Percentiles rank a stretch among this genome's conserved stretches.
These are phyloP conservation scores for Xiphophorus couchianus DNA, from an alignment of 2,113 vertebrate species.

Conservation along the genomic window DNA sequence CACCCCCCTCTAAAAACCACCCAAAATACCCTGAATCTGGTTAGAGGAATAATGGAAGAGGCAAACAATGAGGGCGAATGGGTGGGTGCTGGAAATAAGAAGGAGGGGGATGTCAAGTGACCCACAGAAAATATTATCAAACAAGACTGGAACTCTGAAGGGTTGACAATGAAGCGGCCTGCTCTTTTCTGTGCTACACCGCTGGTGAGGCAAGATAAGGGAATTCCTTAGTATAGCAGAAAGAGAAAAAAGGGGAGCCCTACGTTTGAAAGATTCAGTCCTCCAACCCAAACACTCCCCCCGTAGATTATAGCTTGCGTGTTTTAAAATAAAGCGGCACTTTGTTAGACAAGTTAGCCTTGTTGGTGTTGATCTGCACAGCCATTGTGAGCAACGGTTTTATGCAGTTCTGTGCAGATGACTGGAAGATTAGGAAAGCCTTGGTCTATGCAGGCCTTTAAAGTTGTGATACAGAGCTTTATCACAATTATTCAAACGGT, in stretches of 20 bases:
- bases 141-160: conserved; percentile 78
- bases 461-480: conserved; percentile 64
- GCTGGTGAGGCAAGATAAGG: conserved; percentile 84
- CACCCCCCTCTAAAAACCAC: conserved; percentile 34
- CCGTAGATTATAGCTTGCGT: conserved; percentile 79
- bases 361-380: conserved; percentile 72
- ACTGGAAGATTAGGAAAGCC: conserved; percentile 68
- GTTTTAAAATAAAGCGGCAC: conserved; percentile 82
- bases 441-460: conserved; percentile 56
- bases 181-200: conserved; percentile 77
- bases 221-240: conserved; percentile 80
- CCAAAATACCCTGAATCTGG: conserved; percentile 79
- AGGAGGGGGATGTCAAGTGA: conserved; percentile 77
- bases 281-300: conserved; percentile 74
- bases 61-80: conserved; percentile 71
- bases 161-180: conserved; percentile 77
- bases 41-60: conserved; percentile 79
- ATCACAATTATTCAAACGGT: conserved; percentile 58
- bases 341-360: conserved; percentile 83
- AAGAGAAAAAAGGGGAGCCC: conserved; percentile 66
- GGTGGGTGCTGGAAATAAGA: conserved; percentile 50
- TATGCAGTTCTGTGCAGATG: conserved; percentile 78
- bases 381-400: conserved; percentile 72
- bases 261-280: conserved; percentile 74
- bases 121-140: conserved; percentile 82